Evolutionary conservation across 2,888 invertebrate genomes (phyloP), one percentile per base, ranked within the genome.

Genomic region (Nineta flava): DNA sequence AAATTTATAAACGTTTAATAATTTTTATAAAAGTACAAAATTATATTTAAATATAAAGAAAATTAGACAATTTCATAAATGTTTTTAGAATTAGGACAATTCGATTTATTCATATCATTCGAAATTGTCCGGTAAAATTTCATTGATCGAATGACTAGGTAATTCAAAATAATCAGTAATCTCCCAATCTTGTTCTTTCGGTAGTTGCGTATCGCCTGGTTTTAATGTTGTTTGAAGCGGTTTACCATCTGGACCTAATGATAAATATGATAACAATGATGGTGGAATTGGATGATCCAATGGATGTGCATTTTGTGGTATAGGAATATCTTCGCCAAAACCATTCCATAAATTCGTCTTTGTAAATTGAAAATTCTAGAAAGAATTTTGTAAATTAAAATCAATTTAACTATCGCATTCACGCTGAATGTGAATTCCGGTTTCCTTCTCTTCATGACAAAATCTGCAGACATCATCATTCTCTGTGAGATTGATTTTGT

Each of bases 161-260:
- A 82, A 59, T 55, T 81, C 79, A 3, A 82, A 62, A 59, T 82
- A 83, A 65, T 84, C 83, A 16, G 74, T 63, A 38, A 77, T 79
- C 59, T 77, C 76, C 83, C 83, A 83, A 54, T 77, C 73, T 46
- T 70, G 65, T 52, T 77, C 76, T 0, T 69, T 66, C 45, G 74
- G 73, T 4, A 71, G 70, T 3, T 67, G 65, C n/a, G 70, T 60
- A 34, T 67, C 63, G 1, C 70, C 72, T 2, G 75, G 72, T 12
- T 71, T 62, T n/a, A 78, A 67, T 1, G 73, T 70, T 2, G 77
- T 75, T 46, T 74, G 65, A 46, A 83, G 57, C 0, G 83, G 82
- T 43, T 70, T 66, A 0, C 83, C 82, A 38, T 73, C 67, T 1
- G 71, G 62, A 53, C 75, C 73, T 46, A 83, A 59, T 0, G 82